Base-by-base conservation (phyloP, 2,797 vertebrate genomes). In the Acanthurus leucopareius region DNA sequence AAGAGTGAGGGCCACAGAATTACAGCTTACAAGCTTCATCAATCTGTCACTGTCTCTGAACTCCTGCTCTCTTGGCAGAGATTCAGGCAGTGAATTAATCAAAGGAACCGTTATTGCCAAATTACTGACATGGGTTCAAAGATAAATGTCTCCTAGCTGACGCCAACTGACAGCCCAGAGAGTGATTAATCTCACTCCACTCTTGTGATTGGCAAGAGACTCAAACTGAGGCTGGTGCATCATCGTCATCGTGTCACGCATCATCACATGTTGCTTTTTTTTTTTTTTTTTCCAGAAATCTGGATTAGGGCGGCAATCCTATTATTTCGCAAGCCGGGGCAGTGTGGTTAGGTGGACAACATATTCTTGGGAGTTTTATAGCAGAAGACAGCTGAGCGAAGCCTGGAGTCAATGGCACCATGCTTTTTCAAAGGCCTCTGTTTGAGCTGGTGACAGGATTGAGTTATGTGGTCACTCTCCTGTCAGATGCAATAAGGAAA, bases 51-150 rank as follows among this genome's bases (percentile, higher is more conserved):
- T 84, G 86, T 88, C 88, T 89, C 81, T 92, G 92, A 93, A 92
- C 88, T 82, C 80, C 76, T 84, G 84, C 84, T 90, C 89, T 86
- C 79, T 83, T 92, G 93, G 90, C 90, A 82, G 69, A 84, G 67
- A 87, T 85, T 86, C 89, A 90, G 86, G 84, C 89, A 89, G 88
- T 84, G 80, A 92, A 95, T 95, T 93, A 94, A 95, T 95, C 92
- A 95, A 91, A 94, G 89, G 80, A 86, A 89, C 73, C 61, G 65
- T 90, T 92, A 89, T 93, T 91, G 92, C 92, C 90, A 94, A 94
- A 94, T 93, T 91, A 94, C 91, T 90, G 93, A 94, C 84, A 84
- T 48, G 69, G 87, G 90, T 92, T 94, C 88, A 93, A 90, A 94
- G 93, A 94, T 88, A 91, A 94, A 94, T 89, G 90, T 91, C 89